Percentiles rank a stretch among this genome's conserved stretches.
Evolutionary conservation across 2,797 vertebrate species (phyloP).

Genomic region (Melanotaenia maccullochi): DNA sequence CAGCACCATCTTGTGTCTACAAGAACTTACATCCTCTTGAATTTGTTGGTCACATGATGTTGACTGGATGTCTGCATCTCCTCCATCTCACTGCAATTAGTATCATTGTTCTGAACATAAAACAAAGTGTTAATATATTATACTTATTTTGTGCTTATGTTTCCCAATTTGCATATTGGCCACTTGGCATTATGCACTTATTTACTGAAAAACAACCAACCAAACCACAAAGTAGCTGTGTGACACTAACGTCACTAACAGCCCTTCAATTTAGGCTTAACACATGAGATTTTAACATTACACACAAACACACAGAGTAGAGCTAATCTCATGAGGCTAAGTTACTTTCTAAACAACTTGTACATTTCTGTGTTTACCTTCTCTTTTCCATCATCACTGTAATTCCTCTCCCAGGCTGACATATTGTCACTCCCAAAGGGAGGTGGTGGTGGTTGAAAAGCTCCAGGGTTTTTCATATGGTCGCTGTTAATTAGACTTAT

Average conservation of each 20-base stretch:
- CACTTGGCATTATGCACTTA: not conserved
- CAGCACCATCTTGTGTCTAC: constrained; percentile 75
- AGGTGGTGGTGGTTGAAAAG: constrained; percentile 53
- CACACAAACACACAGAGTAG: constrained; percentile 1
- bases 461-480: constrained; percentile 64
- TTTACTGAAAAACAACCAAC: not conserved
- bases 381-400: constrained; percentile 58
- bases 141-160: not conserved
- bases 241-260: constrained; percentile 2
- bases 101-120: constrained; percentile 28
- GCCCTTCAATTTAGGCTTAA: constrained; percentile 1
- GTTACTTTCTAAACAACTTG: constrained; percentile 20
- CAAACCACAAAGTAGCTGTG: not conserved
- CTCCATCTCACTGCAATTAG: constrained; percentile 42
- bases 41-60: constrained; percentile 52
- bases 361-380: constrained; percentile 71
- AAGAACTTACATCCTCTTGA: constrained; percentile 72
- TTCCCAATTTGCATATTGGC: not conserved
- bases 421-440: constrained; percentile 78
- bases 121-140: constrained; percentile 17
- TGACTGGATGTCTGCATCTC: constrained; percentile 30
- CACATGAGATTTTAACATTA: not conserved
- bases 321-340: not conserved
- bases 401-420: constrained; percentile 71
- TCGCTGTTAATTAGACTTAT: constrained; percentile 63